Conservation (phyloP, 1,140 invertebrate genomes). For the Calephelis nemesis region DNA sequence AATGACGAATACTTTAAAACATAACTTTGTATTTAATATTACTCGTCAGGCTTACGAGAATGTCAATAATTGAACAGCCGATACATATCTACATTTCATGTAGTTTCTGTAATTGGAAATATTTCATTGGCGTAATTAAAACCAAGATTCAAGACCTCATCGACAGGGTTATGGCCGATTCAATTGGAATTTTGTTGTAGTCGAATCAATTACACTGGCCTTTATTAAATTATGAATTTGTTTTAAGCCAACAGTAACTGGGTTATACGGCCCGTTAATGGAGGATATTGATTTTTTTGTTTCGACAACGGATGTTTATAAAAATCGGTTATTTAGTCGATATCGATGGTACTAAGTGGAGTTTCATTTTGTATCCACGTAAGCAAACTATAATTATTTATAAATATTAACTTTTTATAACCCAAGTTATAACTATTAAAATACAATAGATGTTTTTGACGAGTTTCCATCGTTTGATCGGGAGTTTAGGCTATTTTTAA, state of each 20-base stretch:
- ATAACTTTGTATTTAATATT: neutral
- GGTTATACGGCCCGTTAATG: neutral
- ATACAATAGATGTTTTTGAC: too few relatives aligned
- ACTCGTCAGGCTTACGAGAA: neutral
- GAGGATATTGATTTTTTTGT: too few relatives aligned
- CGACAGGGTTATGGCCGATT: slow-evolving; percentile 19
- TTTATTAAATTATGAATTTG: neutral
- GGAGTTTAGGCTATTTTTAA: too few relatives aligned
- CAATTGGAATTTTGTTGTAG: slow-evolving; percentile 32
- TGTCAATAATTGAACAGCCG: neutral
- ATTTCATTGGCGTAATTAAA: slow-evolving; percentile 24
- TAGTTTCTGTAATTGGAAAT: slow-evolving; percentile 15
- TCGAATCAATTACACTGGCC: slow-evolving; percentile 27
- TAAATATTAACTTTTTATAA: too few relatives aligned
- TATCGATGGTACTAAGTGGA: too few relatives aligned
- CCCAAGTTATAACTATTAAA: too few relatives aligned
- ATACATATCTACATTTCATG: neutral
- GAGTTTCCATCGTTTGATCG: too few relatives aligned
- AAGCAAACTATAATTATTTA: too few relatives aligned
- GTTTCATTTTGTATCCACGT: too few relatives aligned
- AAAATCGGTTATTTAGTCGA: too few relatives aligned
- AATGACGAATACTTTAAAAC: too few relatives aligned
- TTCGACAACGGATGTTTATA: too few relatives aligned
- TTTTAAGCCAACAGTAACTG: neutral
- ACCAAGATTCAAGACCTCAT: slow-evolving; percentile 27